Percentiles rank a stretch among this genome's conserved stretches.
Evolutionary conservation across 2,797 vertebrate genomes (phyloP).

Genomic region (Platyrinchus mystaceus): DNA sequence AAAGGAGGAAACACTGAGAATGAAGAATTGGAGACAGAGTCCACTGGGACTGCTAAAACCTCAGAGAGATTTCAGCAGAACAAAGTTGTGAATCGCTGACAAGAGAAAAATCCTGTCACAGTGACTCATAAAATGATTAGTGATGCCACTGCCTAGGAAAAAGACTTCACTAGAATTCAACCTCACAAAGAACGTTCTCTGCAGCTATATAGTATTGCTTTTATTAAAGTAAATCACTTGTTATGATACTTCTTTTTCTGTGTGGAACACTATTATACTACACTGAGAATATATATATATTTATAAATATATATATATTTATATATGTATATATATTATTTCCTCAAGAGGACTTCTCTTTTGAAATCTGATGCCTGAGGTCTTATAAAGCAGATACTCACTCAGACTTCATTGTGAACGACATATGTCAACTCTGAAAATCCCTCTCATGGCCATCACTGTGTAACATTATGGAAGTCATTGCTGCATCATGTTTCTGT

Average conservation of each 20-base stretch:
- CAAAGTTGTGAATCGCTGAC: not conserved
- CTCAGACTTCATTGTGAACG: not conserved
- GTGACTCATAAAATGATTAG: not conserved
- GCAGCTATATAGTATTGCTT: not conserved
- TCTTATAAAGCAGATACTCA: not conserved
- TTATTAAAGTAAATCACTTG: not conserved
- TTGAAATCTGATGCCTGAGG: not conserved
- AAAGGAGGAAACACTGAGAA: not conserved
- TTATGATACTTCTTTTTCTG: not conserved
- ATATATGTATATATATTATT: not conserved
- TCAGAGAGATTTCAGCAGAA: not conserved
- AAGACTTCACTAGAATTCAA: not conserved
- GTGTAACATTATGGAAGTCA: not conserved
- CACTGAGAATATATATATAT: not conserved
- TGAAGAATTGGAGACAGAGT: not conserved
- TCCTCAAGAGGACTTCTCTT: not conserved
- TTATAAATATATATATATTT: too few species aligned
- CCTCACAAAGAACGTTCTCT: not conserved
- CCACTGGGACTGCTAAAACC: not conserved
- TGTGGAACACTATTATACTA: not conserved
- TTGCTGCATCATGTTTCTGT: not conserved
- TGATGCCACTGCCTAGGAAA: not conserved
- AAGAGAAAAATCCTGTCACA: not conserved
- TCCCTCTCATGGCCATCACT: accelerated
- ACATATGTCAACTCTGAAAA: not conserved